A percentile compares a stretch with the other conserved stretches of the same genome.
Evolutionary conservation across 2,113 vertebrate species (phyloP).

Genomic region (Sisor rabdophorus): DNA sequence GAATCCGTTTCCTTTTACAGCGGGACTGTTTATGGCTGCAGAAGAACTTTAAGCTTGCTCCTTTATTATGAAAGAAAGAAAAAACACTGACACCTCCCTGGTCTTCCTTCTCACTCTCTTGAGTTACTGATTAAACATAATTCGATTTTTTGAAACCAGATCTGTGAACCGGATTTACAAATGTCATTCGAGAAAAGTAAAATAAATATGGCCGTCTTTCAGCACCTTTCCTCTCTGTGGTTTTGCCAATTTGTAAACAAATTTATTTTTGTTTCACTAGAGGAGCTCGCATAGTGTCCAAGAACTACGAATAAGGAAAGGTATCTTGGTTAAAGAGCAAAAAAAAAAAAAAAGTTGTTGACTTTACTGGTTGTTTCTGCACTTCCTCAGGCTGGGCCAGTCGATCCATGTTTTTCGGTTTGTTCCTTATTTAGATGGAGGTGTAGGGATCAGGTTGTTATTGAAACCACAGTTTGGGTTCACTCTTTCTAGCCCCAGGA

Average conservation of each 20-base stretch:
- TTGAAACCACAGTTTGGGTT: background rate
- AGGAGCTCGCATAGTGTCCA: conserved; percentile 24
- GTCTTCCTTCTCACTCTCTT: conserved; percentile 3
- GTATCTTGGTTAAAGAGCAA: conserved; percentile 6
- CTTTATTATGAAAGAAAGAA: background rate
- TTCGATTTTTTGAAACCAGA: background rate
- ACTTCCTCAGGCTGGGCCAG: conserved; percentile 15
- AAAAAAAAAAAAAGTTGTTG: background rate
- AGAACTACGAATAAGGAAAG: conserved; percentile 20
- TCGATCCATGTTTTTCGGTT: conserved; percentile 19
- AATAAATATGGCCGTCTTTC: conserved; percentile 29
- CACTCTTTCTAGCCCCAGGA: background rate
- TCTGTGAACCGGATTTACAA: background rate
- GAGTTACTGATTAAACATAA: background rate
- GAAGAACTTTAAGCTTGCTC: background rate
- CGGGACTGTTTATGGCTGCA: background rate
- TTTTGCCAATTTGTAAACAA: conserved; percentile 38
- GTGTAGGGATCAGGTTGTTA: background rate
- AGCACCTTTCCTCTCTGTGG: conserved; percentile 15
- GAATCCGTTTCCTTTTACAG: background rate
- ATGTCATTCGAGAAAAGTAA: background rate
- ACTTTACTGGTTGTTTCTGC: conserved; percentile 8
- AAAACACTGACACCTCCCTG: background rate
- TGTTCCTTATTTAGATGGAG: conserved; percentile 1
- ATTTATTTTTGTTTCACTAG: background rate